Conservation (phyloP, 2,797 vertebrate species). For the Sus cebifrons region DNA sequence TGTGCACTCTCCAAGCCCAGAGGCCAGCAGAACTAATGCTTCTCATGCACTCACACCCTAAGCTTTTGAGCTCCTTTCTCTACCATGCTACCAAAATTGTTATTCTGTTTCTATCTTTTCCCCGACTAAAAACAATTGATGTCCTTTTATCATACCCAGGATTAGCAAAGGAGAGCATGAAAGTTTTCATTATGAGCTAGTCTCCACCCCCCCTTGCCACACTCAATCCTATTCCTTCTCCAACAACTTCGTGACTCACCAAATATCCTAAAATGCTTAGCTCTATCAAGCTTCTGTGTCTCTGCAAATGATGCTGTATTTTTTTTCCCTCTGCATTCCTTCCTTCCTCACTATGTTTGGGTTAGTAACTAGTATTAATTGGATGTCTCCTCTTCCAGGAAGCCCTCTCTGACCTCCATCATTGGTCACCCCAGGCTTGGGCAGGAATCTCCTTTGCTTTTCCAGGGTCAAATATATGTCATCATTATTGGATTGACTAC, state of each 20-base stretch:
- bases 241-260: rapidly evolving
- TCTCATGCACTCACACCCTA: not conserved
- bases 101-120: not conserved
- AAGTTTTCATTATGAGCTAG: no score
- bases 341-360: not conserved
- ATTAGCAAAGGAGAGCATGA: not conserved
- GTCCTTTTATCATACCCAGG: not conserved
- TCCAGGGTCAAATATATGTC: rapidly evolving
- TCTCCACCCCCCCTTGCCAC: not conserved
- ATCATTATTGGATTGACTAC: not conserved
- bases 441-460: not conserved
- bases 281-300: not conserved
- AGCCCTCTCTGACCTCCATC: not conserved
- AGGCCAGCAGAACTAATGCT: not conserved
- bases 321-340: not conserved
- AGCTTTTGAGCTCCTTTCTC: not conserved
- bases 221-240: not conserved
- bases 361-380: not conserved
- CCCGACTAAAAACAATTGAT: not conserved
- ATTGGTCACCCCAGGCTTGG: not conserved
- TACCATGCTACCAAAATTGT: not conserved
- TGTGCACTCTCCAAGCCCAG: not conserved
- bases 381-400: rapidly evolving
- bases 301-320: no score
- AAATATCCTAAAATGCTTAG: not conserved